Percentiles rank a stretch among this genome's conserved stretches.
Evolutionary conservation across 2,888 invertebrate genomes (phyloP).

Genomic region (Pinctada fucata): DNA sequence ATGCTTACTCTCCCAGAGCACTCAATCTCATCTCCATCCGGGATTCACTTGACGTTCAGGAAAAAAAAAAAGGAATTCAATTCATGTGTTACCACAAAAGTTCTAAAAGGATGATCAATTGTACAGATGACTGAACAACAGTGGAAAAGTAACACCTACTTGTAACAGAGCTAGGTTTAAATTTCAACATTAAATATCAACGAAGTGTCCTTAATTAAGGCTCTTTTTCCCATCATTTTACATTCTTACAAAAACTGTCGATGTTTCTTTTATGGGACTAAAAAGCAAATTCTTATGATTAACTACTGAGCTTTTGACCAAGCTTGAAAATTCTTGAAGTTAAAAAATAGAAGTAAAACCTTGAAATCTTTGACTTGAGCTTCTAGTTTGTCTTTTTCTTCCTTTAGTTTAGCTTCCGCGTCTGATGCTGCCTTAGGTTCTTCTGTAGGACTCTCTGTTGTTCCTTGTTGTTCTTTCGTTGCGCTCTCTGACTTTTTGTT

Average conservation of each 20-base stretch:
- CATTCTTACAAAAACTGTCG: neutral
- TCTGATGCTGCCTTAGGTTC: slow-evolving; percentile 25
- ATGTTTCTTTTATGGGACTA: neutral
- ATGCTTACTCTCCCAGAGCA: too few species aligned
- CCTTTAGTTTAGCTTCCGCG: slow-evolving; percentile 42
- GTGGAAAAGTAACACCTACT: too few species aligned
- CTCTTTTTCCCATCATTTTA: too few species aligned
- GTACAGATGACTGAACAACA: too few species aligned
- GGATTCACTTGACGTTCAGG: too few species aligned
- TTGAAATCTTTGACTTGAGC: slow-evolving; percentile 51
- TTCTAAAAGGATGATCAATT: too few species aligned
- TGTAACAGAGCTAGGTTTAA: too few species aligned
- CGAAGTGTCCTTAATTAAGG: too few species aligned
- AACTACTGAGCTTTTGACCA: neutral
- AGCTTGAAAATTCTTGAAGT: neutral
- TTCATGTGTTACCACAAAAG: too few species aligned
- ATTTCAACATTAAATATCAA: too few species aligned
- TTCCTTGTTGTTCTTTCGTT: slow-evolving; percentile 18
- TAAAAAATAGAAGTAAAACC: slow-evolving; percentile 35
- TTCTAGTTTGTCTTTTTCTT: slow-evolving; percentile 53
- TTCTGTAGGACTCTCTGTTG: slow-evolving; percentile 6
- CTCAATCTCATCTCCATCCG: too few species aligned
- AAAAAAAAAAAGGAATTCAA: too few species aligned
- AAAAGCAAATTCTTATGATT: neutral
- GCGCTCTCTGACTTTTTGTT: slow-evolving; percentile 11